Conservation (phyloP, 2,797 vertebrate species). For the Microctenopoma lineatum region DNA sequence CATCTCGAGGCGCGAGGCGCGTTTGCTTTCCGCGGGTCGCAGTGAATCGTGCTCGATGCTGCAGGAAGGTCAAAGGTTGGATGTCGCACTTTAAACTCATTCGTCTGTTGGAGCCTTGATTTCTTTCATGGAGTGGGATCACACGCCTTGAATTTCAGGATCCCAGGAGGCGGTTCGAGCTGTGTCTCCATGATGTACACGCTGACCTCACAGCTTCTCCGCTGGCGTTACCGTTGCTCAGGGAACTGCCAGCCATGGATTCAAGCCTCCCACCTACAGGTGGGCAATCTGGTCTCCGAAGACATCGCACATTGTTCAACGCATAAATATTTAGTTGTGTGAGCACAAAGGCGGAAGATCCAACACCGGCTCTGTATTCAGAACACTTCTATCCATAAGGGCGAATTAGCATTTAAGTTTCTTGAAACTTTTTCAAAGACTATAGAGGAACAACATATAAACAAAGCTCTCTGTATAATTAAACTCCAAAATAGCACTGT, state of each 20-base stretch:
- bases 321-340: conserved; percentile 48
- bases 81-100: background rate
- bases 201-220: conserved; percentile 19
- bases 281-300: conserved; percentile 34
- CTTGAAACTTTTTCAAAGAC: conserved; percentile 50
- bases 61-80: background rate
- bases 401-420: conserved; percentile 52
- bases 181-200: background rate
- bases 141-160: conserved; percentile 16
- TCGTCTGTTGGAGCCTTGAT: background rate
- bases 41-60: background rate
- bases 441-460: conserved; percentile 30
- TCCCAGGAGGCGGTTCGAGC: background rate
- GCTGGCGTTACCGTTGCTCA: conserved; percentile 19
- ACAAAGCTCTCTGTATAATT: conserved; percentile 52
- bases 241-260: conserved; percentile 21
- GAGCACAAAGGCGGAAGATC: conserved; percentile 41
- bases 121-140: conserved; percentile 2
- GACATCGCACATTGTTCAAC: conserved; percentile 29
- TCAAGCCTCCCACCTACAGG: conserved; percentile 34
- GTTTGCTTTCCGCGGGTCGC: background rate
- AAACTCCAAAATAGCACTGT: conserved; percentile 21
- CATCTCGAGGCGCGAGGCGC: background rate
- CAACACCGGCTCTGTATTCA: conserved; percentile 21
- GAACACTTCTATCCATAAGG: conserved; percentile 16